These are phyloP conservation scores for Vanessa cardui DNA, from an alignment of 2,888 invertebrate species.

Conservation along the genomic window DNA sequence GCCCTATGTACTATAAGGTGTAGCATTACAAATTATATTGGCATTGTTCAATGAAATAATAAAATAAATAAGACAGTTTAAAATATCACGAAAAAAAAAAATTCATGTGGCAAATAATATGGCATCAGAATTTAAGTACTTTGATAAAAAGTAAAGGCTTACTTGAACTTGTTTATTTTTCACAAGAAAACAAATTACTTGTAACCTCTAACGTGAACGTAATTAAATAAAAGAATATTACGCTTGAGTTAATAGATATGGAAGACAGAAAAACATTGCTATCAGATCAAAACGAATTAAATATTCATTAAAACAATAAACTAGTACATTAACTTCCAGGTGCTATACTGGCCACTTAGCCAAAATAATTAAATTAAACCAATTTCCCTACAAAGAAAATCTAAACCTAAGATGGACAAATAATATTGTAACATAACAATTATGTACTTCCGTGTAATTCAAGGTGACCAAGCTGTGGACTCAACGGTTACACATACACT, in stretches of 20 bases:
- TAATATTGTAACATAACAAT: constrained; percentile 53
- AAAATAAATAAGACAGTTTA: constrained; percentile 70
- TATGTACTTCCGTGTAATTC: constrained; percentile 71
- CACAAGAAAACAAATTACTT: constrained; percentile 17
- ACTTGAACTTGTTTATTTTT: constrained; percentile 46
- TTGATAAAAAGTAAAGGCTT: constrained; percentile 62
- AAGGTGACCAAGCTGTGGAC: constrained; percentile 65
- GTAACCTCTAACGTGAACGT: constrained; percentile 16
- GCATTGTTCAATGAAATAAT: constrained; percentile 65
- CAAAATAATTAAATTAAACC: constrained; percentile 65
- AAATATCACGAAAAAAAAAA: constrained; percentile 78
- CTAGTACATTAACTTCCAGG: constrained; percentile 56
- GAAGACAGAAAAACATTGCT: constrained; percentile 80
- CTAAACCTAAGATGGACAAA: constrained; percentile 77
- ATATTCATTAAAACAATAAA: constrained; percentile 54
- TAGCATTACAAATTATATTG: constrained; percentile 57
- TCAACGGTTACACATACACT: constrained; percentile 58
- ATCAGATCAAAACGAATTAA: constrained; percentile 71
- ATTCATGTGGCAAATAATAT: constrained; percentile 81
- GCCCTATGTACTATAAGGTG: constrained; percentile 63
- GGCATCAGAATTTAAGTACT: constrained; percentile 82
- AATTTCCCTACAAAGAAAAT: constrained; percentile 68
- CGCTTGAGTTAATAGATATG: constrained; percentile 52
- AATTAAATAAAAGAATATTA: constrained; percentile 22
- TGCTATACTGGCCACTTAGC: constrained; percentile 70